Conservation (phyloP, 2,113 vertebrate species). For the Misgurnus mizolepis region DNA sequence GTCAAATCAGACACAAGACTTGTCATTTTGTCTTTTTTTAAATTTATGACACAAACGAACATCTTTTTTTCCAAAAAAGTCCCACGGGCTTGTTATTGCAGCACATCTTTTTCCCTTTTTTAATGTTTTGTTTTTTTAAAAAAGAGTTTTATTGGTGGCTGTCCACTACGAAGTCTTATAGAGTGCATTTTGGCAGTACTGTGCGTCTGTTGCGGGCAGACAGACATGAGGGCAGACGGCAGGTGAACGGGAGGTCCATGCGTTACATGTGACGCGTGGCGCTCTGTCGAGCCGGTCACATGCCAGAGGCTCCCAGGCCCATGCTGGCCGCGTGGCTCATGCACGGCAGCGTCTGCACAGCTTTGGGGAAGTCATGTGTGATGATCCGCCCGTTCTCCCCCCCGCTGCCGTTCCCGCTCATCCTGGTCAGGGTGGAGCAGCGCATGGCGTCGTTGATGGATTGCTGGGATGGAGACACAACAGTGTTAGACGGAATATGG, state of each 20-base stretch:
- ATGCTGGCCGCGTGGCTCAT: constrained; percentile 98
- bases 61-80: constrained; percentile 63
- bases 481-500: constrained; percentile 27
- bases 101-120: constrained; percentile 53
- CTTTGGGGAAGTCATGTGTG: constrained; percentile 96
- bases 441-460: constrained; percentile 96
- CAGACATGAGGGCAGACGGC: constrained; percentile 55
- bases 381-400: constrained; percentile 97
- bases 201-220: constrained; percentile 58
- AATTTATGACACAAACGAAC: constrained; percentile 61
- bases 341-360: constrained; percentile 96
- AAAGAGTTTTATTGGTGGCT: constrained; percentile 59
- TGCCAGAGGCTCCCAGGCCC: constrained; percentile 95
- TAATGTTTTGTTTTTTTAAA: constrained; percentile 49
- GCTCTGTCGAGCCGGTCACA: constrained; percentile 74
- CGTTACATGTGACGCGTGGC: constrained; percentile 3
- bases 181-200: constrained; percentile 86
- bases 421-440: constrained; percentile 91
- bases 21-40: constrained; percentile 50
- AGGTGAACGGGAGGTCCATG: constrained; percentile 54
- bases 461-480: constrained; percentile 78
- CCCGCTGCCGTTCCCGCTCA: constrained; percentile 83
- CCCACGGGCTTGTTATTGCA: constrained; percentile 75
- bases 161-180: constrained; percentile 59
- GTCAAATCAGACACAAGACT: constrained; percentile 62